A percentile compares a stretch with the other conserved stretches of the same genome.
Evolutionary conservation across 2,797 vertebrate genomes (phyloP).

Genomic region (Sebastes cheni): DNA sequence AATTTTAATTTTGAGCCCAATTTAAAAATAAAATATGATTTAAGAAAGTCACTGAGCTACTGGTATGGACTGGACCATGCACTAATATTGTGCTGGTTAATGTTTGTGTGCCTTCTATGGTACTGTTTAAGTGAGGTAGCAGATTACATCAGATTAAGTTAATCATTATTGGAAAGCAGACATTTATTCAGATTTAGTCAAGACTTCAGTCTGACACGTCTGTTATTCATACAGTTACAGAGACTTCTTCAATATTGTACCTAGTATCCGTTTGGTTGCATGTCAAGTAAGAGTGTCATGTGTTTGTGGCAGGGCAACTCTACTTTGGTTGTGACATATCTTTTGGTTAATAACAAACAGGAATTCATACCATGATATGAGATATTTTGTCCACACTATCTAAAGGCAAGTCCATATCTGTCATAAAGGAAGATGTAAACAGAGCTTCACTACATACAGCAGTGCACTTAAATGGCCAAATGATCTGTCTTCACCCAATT

Average conservation of each 20-base stretch:
- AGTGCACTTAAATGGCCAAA: background rate
- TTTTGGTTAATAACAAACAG: background rate
- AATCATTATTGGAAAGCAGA: background rate
- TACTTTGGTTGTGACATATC: background rate
- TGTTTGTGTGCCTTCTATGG: background rate
- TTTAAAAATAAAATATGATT: background rate
- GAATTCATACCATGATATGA: background rate
- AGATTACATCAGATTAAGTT: background rate
- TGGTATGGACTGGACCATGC: background rate
- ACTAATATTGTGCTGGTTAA: background rate
- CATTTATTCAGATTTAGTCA: background rate
- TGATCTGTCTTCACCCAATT: background rate
- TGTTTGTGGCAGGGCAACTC: background rate
- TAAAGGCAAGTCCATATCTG: background rate
- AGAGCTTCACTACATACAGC: background rate
- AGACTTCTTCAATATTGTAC: background rate
- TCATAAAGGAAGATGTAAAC: background rate
- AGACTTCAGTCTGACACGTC: background rate
- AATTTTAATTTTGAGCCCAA: background rate
- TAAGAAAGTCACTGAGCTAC: background rate
- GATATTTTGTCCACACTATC: background rate
- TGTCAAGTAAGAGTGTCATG: background rate
- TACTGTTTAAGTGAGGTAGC: background rate
- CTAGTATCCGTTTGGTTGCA: background rate
- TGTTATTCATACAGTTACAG: background rate